These are phyloP conservation scores for Urocyon cinereoargenteus DNA, from an alignment of 2,797 vertebrate genomes.

Conservation along the genomic window DNA sequence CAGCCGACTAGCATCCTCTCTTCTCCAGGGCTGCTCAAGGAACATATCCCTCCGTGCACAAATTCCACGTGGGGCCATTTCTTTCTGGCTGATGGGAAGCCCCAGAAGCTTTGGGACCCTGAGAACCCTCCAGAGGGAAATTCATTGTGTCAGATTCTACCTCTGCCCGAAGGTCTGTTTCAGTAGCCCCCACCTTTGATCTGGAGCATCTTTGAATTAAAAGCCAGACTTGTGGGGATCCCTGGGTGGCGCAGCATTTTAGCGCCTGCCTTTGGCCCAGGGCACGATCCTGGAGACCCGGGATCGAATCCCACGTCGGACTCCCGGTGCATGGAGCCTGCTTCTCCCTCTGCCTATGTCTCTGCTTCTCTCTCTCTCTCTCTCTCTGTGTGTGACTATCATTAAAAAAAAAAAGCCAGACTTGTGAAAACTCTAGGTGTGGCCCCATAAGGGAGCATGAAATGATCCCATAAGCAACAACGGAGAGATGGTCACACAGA, in stretches of 20 bases:
- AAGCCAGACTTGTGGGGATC: not conserved
- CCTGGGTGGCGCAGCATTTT: no score
- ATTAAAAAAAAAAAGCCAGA: not conserved
- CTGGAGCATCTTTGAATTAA: not conserved
- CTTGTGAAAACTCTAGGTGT: not conserved
- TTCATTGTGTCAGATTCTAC: not conserved
- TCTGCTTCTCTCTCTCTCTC: no score
- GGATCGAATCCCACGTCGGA: no score
- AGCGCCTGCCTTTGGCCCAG: no score
- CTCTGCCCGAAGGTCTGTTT: not conserved
- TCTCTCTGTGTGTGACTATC: no score
- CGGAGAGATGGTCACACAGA: not conserved
- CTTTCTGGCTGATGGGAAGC: not conserved
- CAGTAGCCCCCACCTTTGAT: not conserved
- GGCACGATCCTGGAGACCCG: no score
- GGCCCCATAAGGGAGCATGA: no score
- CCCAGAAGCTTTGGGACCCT: not conserved
- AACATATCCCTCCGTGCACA: not conserved
- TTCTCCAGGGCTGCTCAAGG: not conserved
- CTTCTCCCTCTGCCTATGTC: no score
- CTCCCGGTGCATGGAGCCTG: no score
- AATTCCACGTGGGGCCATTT: not conserved
- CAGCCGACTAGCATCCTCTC: not conserved
- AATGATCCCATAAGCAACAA: not conserved
- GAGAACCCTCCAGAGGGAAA: not conserved